Conservation (phyloP, 2,113 vertebrate species). For the Hydrolagus affinis region DNA sequence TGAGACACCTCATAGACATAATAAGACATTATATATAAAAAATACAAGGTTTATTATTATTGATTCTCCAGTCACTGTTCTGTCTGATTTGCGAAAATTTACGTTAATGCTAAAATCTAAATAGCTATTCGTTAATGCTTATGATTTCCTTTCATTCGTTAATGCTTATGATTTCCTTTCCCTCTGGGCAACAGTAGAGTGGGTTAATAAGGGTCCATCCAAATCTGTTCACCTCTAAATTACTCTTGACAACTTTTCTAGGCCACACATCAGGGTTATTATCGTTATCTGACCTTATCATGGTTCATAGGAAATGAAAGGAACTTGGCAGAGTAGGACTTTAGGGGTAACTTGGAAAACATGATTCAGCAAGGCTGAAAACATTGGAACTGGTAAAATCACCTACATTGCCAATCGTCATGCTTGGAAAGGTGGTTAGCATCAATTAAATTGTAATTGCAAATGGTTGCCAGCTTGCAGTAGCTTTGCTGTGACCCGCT, state of each 20-base stretch:
- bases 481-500: not conserved
- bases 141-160: not conserved
- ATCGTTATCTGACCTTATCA: not conserved
- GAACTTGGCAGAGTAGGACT: not conserved
- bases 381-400: not conserved
- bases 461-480: constrained; percentile 27
- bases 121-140: not conserved
- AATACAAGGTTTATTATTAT: too few species aligned
- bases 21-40: too few species aligned
- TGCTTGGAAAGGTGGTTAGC: not conserved
- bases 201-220: not conserved
- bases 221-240: not conserved
- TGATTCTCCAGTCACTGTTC: not conserved
- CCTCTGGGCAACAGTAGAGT: too few species aligned
- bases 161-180: not conserved
- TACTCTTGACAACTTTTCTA: not conserved
- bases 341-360: not conserved
- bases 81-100: not conserved
- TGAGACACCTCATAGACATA: not conserved
- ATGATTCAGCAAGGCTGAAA: not conserved
- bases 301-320: not conserved
- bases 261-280: not conserved
- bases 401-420: not conserved
- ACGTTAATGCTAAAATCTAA: not conserved
- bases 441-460: constrained; percentile 10